Evolutionary conservation across 2,113 vertebrate genomes (phyloP), one percentile per base, ranked within the genome.

Genomic region (Typhlomys cinereus): DNA sequence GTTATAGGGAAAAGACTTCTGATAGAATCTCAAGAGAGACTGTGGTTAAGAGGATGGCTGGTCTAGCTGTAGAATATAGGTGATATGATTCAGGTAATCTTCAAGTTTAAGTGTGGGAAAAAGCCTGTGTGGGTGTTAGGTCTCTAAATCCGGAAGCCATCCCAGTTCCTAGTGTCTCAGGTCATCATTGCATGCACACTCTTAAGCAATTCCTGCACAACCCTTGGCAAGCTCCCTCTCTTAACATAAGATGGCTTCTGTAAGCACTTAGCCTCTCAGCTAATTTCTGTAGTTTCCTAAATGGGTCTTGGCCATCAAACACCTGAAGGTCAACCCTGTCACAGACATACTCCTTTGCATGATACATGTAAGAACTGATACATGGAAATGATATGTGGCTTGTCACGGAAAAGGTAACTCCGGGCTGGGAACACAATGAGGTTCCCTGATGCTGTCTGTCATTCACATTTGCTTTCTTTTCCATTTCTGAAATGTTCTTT

Each of bases 401-500:
- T 88, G 25, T 52, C 70, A 64, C 10, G 85, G 41, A 85, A 80
- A 91, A 85, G 88, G 57, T 59, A 67, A 44, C 73, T 21, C 36
- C 75, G n/a, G n/a, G 2, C 44, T 71, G n/a, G 12, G 44, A 81
- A 69, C 57, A 94, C 6, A n/a, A 11, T 39, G 34, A 70, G 27
- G 1, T 5, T 54, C 31, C 84, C 50, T 54, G 52, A 64, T 79
- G 39, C 23, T 50, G 39, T 85, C 36, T 23, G 64, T 59, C 29
- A 74, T 59, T 13, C 1, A 83, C 7, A 2, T 7, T 21, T 64
- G 25, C 34, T 83, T 85, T 90, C 46, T 36, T 89, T 92, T 52
- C n/a, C 29, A 54, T 73, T 88, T 90, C 59, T 66, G 34, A 92
- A 94, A 80, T 62, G 15, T 52, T 50, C 9, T 93, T 91, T 88